Base-by-base conservation (phyloP, 92 coral and sea anemone genomes). In the Siderastrea siderea region DNA sequence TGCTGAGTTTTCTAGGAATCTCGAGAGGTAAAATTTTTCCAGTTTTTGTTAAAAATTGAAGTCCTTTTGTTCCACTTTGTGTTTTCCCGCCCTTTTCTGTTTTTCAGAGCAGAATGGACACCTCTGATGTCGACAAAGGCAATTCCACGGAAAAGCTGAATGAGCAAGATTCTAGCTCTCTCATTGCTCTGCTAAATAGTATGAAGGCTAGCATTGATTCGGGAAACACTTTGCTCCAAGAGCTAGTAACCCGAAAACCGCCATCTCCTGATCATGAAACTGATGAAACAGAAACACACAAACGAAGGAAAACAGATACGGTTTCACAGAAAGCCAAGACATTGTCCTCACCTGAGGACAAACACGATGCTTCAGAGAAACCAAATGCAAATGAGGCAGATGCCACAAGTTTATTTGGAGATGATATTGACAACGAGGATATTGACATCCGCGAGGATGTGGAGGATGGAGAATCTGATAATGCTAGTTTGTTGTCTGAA, bases 291-390 rank as follows among this genome's bases (percentile, higher is more conserved):
- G 57, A 53, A 5, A 53, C 57, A 53, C 57, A 65, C n/a, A 74
- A 74, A 52, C 63, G 63, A 74, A 74, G 79, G 65, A 75, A 75
- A 75, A 2, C 65, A 19, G 10, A 3, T 11, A 53, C 46, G 79
- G 66, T 64, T 75, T 75, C 79, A 75, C 50, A 75, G 80, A 75
- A 75, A 75, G 80, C 66, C 47, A 75, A 57, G 46, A 26, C 70
- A 65, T 6, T 65, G 47, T 65, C 70, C 47, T 65, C 70, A 65
- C 46, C 19, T 47, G 70, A 65, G 45, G 47, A 65, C 26, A 11
- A 65, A 64, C 16, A 15, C 16, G 44, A 64, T 17, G 43, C 79
- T 53, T 53, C 79, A 53, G 64, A 26, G 64, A 54, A 75, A 75
- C 65, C 79, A 75, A 38, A 75, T 26, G 38, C 77, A 75, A 54